Evolutionary conservation across 2,797 vertebrate genomes (phyloP).

Genomic region (Onychomys arenicola): DNA sequence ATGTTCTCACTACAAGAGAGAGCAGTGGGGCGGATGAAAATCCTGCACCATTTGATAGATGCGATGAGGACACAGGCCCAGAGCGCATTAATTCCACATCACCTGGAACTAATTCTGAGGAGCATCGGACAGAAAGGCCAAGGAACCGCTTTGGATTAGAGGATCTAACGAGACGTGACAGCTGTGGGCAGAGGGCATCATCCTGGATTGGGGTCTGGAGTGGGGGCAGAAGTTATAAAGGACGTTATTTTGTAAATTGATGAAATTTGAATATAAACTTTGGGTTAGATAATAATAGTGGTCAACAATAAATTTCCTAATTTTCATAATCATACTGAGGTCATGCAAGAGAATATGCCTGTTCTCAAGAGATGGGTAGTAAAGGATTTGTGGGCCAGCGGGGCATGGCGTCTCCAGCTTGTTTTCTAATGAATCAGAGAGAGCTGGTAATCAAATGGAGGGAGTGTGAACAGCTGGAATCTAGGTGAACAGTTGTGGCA

Average conservation of each 20-base stretch:
- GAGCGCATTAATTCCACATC: rapidly evolving
- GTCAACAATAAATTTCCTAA: neutral
- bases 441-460: neutral
- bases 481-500: neutral
- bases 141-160: neutral
- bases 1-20: rapidly evolving
- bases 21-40: neutral
- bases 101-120: neutral
- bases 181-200: neutral
- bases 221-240: neutral
- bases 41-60: neutral
- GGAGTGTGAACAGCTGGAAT: neutral
- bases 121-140: too few relatives aligned
- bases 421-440: neutral
- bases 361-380: neutral
- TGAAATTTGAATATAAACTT: conserved; percentile 18
- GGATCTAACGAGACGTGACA: neutral
- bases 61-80: rapidly evolving
- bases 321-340: neutral
- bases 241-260: neutral
- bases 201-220: neutral
- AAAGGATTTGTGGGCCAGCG: neutral
- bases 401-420: neutral
- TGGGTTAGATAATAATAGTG: neutral
- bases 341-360: neutral